Conservation (phyloP, 2,797 vertebrate species). For the Glossophaga mutica region DNA sequence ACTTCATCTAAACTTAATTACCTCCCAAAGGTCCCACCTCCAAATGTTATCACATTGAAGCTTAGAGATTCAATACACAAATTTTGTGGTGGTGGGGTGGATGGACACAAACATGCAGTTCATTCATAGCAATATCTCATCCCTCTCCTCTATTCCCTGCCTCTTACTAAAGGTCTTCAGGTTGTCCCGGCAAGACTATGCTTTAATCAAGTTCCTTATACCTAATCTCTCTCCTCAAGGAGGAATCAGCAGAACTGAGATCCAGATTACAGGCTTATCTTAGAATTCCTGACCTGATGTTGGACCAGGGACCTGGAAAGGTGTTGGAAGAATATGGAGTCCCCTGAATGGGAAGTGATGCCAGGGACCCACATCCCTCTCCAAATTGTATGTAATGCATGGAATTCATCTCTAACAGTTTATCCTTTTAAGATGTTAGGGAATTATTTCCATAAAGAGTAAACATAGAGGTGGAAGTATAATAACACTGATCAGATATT, state of each 20-base stretch:
- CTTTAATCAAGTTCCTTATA: neutral
- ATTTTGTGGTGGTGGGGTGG: neutral
- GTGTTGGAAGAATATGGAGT: neutral
- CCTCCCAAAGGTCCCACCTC: neutral
- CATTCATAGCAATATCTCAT: neutral
- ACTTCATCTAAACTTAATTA: neutral
- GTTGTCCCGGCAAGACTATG: neutral
- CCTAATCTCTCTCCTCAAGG: neutral
- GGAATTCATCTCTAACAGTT: neutral
- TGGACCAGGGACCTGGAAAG: neutral
- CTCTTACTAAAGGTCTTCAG: neutral
- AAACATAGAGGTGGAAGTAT: neutral
- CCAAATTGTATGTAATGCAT: neutral
- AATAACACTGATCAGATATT: neutral
- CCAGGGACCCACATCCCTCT: neutral
- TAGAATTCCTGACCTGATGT: neutral
- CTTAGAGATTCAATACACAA: neutral
- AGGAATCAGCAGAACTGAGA: neutral
- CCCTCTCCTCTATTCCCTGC: neutral
- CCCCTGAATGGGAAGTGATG: neutral
- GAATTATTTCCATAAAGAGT: neutral
- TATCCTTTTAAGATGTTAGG: neutral
- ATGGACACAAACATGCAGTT: neutral
- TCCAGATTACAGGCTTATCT: neutral
- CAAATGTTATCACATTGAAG: neutral